These are phyloP conservation scores for Oreocharis arfaki DNA, from an alignment of 2,113 vertebrate genomes.

Conservation along the genomic window DNA sequence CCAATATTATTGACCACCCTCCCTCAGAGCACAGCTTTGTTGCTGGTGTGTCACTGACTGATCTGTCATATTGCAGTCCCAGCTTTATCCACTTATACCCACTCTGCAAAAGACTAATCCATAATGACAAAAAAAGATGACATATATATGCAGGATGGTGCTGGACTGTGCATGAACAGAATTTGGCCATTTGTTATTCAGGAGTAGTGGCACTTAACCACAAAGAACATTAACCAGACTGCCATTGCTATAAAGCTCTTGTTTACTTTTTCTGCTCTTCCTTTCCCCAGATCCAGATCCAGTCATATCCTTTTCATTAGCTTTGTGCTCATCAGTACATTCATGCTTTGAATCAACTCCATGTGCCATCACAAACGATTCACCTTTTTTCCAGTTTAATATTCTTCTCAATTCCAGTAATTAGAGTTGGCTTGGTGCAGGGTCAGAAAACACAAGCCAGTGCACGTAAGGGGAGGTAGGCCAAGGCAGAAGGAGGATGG, in stretches of 20 bases:
- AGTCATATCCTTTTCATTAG: background rate
- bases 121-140: background rate
- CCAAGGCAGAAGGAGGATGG: background rate
- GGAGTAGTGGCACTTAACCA: background rate
- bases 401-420: background rate
- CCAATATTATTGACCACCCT: background rate
- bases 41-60: background rate
- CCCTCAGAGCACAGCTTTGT: background rate
- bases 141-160: background rate
- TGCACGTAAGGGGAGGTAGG: background rate
- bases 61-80: background rate
- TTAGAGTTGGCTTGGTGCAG: background rate
- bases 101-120: background rate
- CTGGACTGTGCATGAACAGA: background rate
- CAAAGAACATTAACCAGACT: background rate
- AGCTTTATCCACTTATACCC: background rate
- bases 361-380: background rate
- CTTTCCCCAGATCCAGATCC: background rate
- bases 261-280: background rate
- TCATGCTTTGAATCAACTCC: background rate
- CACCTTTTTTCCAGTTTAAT: background rate
- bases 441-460: slow-evolving; percentile 8
- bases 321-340: background rate
- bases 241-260: background rate
- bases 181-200: background rate